Evolutionary conservation across 1,140 invertebrate genomes (phyloP).

Genomic region (Helicoverpa armigera): DNA sequence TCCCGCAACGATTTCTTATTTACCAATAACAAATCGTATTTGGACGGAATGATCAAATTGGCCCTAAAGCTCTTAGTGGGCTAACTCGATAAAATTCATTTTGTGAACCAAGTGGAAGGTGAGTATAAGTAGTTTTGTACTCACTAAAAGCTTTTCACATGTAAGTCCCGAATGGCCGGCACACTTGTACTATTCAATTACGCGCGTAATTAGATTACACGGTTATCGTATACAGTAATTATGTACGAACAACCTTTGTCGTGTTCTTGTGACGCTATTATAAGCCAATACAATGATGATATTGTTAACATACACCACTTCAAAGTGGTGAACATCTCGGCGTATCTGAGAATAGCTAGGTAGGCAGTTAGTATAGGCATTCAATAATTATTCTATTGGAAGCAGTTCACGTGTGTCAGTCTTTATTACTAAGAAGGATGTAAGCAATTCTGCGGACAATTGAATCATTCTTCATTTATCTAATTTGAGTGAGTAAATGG

Average conservation of each 20-base stretch:
- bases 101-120: conserved; percentile 54
- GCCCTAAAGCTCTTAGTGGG: conserved; percentile 56
- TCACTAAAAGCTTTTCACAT: conserved; percentile 61
- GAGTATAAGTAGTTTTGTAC: conserved; percentile 61
- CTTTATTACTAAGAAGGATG: conserved; percentile 62
- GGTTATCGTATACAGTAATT: conserved; percentile 24
- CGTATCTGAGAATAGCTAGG: background rate
- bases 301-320: conserved; percentile 5
- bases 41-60: conserved; percentile 59
- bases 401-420: conserved; percentile 55
- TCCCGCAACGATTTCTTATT: conserved; percentile 22
- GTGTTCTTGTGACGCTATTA: background rate
- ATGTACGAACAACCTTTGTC: conserved; percentile 21
- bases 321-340: background rate
- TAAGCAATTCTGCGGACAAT: conserved; percentile 58
- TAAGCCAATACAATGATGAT: conserved; percentile 3
- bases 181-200: conserved; percentile 57
- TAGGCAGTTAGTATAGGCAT: conserved; percentile 2
- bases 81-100: conserved; percentile 64
- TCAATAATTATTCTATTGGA: conserved; percentile 51
- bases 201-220: conserved; percentile 46
- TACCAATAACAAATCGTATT: conserved; percentile 55
- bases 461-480: conserved; percentile 58
- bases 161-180: conserved; percentile 47
- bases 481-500: conserved; percentile 48